Base-by-base conservation (phyloP, 2,113 vertebrate genomes). In the Peromyscus leucopus region DNA sequence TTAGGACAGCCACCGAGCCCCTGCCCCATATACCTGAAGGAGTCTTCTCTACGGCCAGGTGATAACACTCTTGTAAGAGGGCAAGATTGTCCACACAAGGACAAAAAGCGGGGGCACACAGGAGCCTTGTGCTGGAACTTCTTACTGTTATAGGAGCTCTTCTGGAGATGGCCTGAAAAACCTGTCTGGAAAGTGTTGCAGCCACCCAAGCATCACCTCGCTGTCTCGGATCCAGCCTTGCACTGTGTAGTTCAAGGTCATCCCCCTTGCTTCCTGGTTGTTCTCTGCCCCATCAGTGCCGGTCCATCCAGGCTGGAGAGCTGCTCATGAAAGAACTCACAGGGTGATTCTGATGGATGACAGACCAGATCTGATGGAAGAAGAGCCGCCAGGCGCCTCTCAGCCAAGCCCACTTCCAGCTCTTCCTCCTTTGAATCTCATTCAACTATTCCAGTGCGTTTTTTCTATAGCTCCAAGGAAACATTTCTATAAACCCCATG, bases 331-430 rank as follows among this genome's bases (percentile, higher is more conserved):
- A 19, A 8, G 24, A 12, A 21, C 36, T 87, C 39, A 33, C 55
- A 2, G 59, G 5, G 4, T 1, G 5, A 63, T 10, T 33, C 24
- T 24, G 2, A 0, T 0, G 1, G 0, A 24, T 7, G 7, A 28
- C 1, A 9, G 28, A 67, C 17, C 57, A 9, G 57, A 9, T 36
- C 13, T 5, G 3, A 51, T 3, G 17, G 78, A 36, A 57, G 22
- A 65, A 67, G 83, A 6, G 8, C 22, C 48, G 12, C 4, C 71
- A 33, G 4, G 22, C 2, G 15, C 15, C 48, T 11, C 11, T 74
- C 28, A 1, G 28, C 16, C 9, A 8, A 9, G 13, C 10, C 11
- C 33, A 1, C 16, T 36, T 19, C 21, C 13, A 3, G 1, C 61
- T 26, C 67, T 7, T 11, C 10, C 5, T 15, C 28, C 2, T 88